A percentile compares a stretch with the other conserved stretches of the same genome.
These are phyloP conservation scores for Aquatica leii DNA, from an alignment of 2,888 invertebrate species.

Conservation along the genomic window DNA sequence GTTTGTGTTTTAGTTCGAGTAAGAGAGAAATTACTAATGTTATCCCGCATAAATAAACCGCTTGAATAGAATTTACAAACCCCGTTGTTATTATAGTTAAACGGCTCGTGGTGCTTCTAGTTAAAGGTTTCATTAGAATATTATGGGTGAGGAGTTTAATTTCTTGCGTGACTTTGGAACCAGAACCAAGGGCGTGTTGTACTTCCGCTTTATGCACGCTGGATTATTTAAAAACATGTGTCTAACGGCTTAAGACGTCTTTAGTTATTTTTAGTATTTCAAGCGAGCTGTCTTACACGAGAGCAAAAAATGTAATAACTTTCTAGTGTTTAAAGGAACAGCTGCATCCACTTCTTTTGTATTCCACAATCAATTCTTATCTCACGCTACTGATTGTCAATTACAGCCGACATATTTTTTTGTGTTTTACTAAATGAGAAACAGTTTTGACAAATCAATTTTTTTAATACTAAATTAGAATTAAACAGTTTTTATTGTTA, in stretches of 20 bases:
- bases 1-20: not conserved
- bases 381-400: too few relatives aligned
- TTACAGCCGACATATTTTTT: too few relatives aligned
- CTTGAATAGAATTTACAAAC: conserved; percentile 22
- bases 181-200: conserved; percentile 31
- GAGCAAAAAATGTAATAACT: too few relatives aligned
- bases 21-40: conserved; percentile 9
- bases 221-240: conserved; percentile 32
- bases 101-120: conserved; percentile 23
- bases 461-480: too few relatives aligned
- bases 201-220: conserved; percentile 33
- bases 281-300: not conserved
- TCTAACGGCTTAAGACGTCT: conserved; percentile 18
- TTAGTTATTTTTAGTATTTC: conserved; percentile 27
- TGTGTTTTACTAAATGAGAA: too few relatives aligned
- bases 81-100: conserved; percentile 24
- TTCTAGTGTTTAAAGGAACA: too few relatives aligned
- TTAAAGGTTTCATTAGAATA: conserved; percentile 24
- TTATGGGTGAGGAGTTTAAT: conserved; percentile 27
- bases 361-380: too few relatives aligned
- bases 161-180: conserved; percentile 32
- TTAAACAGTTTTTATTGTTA: too few relatives aligned
- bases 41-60: conserved; percentile 25
- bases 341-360: too few relatives aligned
- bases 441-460: too few relatives aligned